Evolutionary conservation across 2,113 vertebrate species (phyloP).

Genomic region (Albula glossodonta): DNA sequence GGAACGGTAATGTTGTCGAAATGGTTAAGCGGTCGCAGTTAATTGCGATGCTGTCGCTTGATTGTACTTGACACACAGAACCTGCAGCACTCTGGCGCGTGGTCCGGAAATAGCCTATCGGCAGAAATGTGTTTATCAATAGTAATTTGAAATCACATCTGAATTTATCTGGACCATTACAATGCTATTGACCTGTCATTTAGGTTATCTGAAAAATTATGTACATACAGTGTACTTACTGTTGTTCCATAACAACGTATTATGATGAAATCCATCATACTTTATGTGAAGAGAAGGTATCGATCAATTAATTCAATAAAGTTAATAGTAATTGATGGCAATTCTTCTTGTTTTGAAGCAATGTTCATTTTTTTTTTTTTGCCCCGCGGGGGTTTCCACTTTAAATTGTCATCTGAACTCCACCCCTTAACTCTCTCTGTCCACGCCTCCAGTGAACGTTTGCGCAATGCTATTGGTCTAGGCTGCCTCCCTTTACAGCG

Average conservation of each 20-base stretch:
- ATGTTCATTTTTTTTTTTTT: not conserved
- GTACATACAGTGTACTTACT: not conserved
- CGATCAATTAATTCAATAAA: not conserved
- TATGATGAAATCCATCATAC: not conserved
- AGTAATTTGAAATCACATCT: not conserved
- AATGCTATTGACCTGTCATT: not conserved
- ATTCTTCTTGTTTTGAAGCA: not conserved
- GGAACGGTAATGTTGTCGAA: not conserved
- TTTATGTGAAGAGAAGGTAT: not conserved
- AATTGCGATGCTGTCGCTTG: not conserved
- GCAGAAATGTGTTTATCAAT: not conserved
- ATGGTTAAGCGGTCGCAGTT: not conserved
- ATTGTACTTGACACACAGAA: not conserved
- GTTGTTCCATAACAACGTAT: not conserved
- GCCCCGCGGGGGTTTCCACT: slow-evolving; percentile 1
- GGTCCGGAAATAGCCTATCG: not conserved
- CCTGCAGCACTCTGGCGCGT: not conserved
- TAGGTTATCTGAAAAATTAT: not conserved
- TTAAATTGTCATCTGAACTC: slow-evolving; percentile 19
- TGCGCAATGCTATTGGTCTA: slow-evolving; percentile 56
- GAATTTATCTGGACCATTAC: not conserved
- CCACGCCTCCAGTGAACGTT: slow-evolving; percentile 44
- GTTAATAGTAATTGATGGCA: not conserved
- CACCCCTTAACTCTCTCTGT: not conserved
- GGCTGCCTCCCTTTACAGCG: not conserved